Percentiles rank a stretch among this genome's conserved stretches.
Conservation (phyloP, 2,888 invertebrate species). For the Limulus polyphemus region DNA sequence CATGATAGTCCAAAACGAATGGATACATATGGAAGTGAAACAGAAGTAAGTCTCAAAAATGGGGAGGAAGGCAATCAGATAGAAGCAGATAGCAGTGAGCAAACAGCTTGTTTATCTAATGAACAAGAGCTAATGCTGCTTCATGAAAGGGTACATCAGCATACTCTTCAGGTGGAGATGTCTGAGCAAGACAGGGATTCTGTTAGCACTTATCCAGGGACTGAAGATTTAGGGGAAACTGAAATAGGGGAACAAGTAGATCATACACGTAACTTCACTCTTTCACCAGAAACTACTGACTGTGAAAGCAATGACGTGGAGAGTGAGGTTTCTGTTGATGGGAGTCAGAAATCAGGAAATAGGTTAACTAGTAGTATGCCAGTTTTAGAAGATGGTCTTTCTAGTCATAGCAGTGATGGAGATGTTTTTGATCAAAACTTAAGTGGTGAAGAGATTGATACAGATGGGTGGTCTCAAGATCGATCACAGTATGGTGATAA, state of each 20-base stretch:
- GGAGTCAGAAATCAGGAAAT: constrained; percentile 34
- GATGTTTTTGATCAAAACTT: constrained; percentile 27
- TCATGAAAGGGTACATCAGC: constrained; percentile 25
- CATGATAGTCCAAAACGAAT: constrained; percentile 47
- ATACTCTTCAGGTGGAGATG: constrained; percentile 33
- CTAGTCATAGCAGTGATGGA: constrained; percentile 82
- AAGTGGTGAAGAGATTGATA: constrained; percentile 14
- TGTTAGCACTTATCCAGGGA: constrained; percentile 36
- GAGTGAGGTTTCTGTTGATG: constrained; percentile 56
- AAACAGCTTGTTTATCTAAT: constrained; percentile 16
- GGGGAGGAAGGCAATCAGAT: constrained; percentile 5
- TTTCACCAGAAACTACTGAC: constrained; percentile 85
- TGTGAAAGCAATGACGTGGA: constrained; percentile 79
- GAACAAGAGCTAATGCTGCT: constrained; percentile 23
- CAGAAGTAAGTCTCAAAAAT: constrained; percentile 9
- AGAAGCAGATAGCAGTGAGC: constrained; percentile 4
- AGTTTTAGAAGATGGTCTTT: constrained; percentile 81
- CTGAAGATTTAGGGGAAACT: constrained; percentile 48
- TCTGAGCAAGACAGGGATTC: constrained; percentile 38
- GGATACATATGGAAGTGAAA: constrained; percentile 15
- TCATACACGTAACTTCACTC: constrained; percentile 63
- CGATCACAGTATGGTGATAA: constrained; percentile 12
- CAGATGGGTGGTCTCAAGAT: constrained; percentile 11
- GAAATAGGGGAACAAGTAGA: constrained; percentile 34
- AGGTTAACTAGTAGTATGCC: constrained; percentile 53